A percentile compares a stretch with the other conserved stretches of the same genome.
These are phyloP conservation scores for Acrossocheilus fasciatus DNA, from an alignment of 2,797 vertebrate species.

Conservation along the genomic window DNA sequence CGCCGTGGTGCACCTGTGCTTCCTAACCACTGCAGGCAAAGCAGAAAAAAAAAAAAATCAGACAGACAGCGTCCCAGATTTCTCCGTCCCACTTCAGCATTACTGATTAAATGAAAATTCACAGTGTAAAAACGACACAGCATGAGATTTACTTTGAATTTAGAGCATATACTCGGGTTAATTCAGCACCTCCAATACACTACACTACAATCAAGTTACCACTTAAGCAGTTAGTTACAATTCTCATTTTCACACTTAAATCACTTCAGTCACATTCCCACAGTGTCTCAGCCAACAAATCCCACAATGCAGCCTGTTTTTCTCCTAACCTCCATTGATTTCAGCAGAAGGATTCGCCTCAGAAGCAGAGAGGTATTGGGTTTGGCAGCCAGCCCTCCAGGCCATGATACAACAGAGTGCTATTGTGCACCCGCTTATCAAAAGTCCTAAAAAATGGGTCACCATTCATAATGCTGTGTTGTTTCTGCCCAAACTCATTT, in stretches of 20 bases:
- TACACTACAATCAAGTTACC: neutral
- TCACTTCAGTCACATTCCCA: slow-evolving; percentile 49
- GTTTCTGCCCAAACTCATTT: slow-evolving; percentile 38
- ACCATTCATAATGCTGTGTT: slow-evolving; percentile 22
- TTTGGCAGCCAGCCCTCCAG: neutral
- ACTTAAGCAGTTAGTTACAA: neutral
- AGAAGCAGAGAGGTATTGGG: slow-evolving; percentile 31
- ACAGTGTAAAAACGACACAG: neutral
- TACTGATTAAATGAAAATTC: neutral
- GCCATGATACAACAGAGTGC: slow-evolving; percentile 26
- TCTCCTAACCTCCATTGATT: slow-evolving; percentile 36
- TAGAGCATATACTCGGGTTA: neutral
- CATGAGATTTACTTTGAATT: neutral
- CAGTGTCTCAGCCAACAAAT: slow-evolving; percentile 49
- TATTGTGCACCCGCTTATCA: slow-evolving; percentile 44
- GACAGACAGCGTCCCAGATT: slow-evolving; percentile 28
- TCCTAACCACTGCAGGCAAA: neutral
- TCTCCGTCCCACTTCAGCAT: neutral
- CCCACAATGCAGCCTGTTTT: slow-evolving; percentile 49
- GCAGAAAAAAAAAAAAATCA: slow-evolving; percentile 1
- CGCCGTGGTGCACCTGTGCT: neutral
- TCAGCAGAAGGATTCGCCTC: slow-evolving; percentile 21
- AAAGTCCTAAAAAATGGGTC: slow-evolving; percentile 48
- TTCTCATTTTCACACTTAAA: slow-evolving; percentile 36
- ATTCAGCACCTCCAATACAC: neutral